phyloP scores from a whole-genome alignment of 2,888 invertebrate genomes.

The Metellina segmentata region DNA sequence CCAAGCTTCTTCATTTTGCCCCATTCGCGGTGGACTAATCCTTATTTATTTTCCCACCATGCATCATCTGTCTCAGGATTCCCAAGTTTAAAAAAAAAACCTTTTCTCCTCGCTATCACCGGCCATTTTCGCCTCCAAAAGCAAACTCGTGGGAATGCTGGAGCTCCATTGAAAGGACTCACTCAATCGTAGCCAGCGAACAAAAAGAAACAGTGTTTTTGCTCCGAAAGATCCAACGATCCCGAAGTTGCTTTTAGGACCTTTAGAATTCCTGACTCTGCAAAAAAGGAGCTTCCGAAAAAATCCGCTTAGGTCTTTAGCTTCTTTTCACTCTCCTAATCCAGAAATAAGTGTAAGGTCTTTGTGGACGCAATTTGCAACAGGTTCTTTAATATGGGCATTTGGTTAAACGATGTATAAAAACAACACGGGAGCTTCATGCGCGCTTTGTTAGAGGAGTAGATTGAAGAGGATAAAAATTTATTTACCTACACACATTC shows the following conservation, averaged over 20 bases:
- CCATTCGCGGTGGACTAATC: neutral
- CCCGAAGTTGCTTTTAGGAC: neutral
- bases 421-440: too few relatives aligned
- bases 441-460: too few relatives aligned
- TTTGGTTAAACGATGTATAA: too few relatives aligned
- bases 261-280: neutral
- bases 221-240: neutral
- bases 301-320: neutral
- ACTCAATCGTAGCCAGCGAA: neutral
- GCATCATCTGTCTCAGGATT: neutral
- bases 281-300: neutral
- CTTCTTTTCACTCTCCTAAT: neutral
- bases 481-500: too few relatives aligned
- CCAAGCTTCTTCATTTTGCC: neutral
- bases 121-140: neutral
- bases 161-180: neutral
- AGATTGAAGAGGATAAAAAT: too few relatives aligned
- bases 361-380: neutral
- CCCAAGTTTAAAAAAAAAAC: neutral
- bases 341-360: neutral
- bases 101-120: neutral
- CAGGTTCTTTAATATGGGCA: neutral
- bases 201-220: neutral
- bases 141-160: neutral
- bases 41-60: neutral